These are phyloP conservation scores for Eupristina koningsbergeri DNA, from an alignment of 1,140 invertebrate species.

Conservation along the genomic window DNA sequence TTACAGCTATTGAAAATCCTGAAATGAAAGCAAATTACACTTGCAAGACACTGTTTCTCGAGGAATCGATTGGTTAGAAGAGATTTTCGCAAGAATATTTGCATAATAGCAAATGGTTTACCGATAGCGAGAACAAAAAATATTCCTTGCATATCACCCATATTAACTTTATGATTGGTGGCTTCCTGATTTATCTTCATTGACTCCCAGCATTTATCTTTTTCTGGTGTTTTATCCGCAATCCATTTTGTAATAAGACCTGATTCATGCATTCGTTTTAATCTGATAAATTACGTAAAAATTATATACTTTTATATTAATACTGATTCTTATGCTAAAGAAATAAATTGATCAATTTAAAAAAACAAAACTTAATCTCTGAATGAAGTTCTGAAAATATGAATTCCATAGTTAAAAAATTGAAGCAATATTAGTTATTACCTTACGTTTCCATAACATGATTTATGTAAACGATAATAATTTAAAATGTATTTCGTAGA, in stretches of 20 bases:
- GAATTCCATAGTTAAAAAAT: no score
- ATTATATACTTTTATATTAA: background rate
- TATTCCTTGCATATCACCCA: conserved; percentile 92
- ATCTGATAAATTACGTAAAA: conserved; percentile 70
- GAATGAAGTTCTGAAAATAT: no score
- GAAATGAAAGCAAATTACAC: conserved; percentile 54
- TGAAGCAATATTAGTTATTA: no score
- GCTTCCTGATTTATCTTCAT: conserved; percentile 77
- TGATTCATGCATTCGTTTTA: conserved; percentile 85
- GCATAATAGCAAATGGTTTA: conserved; percentile 67
- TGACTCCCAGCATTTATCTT: conserved; percentile 84
- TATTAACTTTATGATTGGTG: conserved; percentile 87
- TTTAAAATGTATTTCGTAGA: no score
- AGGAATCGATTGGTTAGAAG: conserved; percentile 53
- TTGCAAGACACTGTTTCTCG: background rate
- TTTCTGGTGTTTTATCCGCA: conserved; percentile 81
- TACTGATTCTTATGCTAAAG: background rate
- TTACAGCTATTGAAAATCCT: conserved; percentile 75
- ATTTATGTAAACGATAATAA: no score
- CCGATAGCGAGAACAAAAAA: conserved; percentile 87
- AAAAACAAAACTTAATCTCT: no score
- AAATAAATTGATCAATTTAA: no score
- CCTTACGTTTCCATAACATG: no score
- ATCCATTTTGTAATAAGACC: conserved; percentile 91
- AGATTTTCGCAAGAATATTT: conserved; percentile 69